These are phyloP conservation scores for Passerculus sandwichensis DNA, from an alignment of 2,797 vertebrate species.

Conservation along the genomic window DNA sequence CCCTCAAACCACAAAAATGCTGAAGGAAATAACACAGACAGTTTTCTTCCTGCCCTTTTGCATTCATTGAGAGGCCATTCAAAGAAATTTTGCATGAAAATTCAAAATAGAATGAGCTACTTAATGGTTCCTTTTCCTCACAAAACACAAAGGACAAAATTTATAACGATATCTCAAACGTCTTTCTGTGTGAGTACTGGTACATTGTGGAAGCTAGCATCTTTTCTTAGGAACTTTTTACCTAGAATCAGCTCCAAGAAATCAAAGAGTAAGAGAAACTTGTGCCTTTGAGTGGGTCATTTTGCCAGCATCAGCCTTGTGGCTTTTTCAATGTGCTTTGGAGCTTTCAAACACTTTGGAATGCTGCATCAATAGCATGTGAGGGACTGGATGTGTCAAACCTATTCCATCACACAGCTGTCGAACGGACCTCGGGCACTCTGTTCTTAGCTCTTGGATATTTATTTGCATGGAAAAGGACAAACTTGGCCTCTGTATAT, in stretches of 20 bases:
- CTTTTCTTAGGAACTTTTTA: neutral
- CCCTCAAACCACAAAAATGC: neutral
- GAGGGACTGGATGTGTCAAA: slow-evolving; percentile 8
- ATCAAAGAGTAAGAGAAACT: neutral
- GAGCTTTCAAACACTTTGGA: neutral
- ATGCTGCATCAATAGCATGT: neutral
- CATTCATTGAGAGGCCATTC: neutral
- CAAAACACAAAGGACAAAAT: neutral
- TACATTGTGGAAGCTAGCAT: neutral
- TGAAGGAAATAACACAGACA: neutral
- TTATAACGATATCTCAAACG: neutral
- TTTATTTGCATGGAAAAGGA: slow-evolving; percentile 23
- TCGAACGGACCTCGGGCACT: neutral
- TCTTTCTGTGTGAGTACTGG: neutral
- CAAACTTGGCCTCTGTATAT: neutral
- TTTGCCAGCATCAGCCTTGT: neutral
- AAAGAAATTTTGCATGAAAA: neutral
- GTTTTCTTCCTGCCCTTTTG: slow-evolving; percentile 3
- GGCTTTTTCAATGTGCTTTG: neutral
- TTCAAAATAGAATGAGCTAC: neutral
- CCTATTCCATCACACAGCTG: neutral
- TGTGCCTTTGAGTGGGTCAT: neutral
- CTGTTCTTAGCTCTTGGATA: neutral
- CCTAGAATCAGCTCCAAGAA: neutral
- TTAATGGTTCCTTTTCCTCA: neutral